These are phyloP conservation scores for Lochmaea capreae DNA, from an alignment of 2,888 invertebrate species.

Conservation along the genomic window DNA sequence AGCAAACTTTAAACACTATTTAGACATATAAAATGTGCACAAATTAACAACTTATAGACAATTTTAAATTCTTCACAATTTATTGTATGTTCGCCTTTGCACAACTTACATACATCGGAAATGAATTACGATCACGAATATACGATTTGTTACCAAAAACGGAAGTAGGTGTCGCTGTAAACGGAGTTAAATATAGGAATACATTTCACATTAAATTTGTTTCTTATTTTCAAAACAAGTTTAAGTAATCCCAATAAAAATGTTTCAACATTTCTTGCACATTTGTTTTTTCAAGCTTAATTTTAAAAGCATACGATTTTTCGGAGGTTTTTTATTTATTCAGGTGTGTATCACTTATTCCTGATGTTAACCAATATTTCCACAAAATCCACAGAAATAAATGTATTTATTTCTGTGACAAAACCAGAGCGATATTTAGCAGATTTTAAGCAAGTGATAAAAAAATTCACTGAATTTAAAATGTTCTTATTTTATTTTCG, in stretches of 20 bases:
- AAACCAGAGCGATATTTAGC: too few relatives aligned
- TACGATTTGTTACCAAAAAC: background rate
- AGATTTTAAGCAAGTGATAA: too few relatives aligned
- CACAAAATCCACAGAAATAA: background rate
- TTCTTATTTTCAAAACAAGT: background rate
- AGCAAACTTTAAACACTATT: background rate
- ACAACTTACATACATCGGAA: background rate
- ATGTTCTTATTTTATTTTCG: too few relatives aligned
- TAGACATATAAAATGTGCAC: background rate
- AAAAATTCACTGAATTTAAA: too few relatives aligned
- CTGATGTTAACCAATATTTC: background rate
- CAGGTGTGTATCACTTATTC: background rate
- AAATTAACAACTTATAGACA: background rate
- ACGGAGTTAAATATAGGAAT: background rate
- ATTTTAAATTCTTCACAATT: background rate
- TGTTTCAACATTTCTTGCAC: background rate
- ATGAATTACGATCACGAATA: background rate
- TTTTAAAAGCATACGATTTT: background rate
- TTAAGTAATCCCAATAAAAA: background rate
- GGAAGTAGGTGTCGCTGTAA: conserved; percentile 1
- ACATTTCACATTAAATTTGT: background rate
- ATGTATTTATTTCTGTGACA: too few relatives aligned
- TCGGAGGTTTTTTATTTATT: background rate
- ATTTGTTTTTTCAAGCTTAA: background rate
- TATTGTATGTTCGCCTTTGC: too few relatives aligned